These are phyloP conservation scores for Cheilosia grossa DNA, from an alignment of 2,888 invertebrate species.

Conservation along the genomic window DNA sequence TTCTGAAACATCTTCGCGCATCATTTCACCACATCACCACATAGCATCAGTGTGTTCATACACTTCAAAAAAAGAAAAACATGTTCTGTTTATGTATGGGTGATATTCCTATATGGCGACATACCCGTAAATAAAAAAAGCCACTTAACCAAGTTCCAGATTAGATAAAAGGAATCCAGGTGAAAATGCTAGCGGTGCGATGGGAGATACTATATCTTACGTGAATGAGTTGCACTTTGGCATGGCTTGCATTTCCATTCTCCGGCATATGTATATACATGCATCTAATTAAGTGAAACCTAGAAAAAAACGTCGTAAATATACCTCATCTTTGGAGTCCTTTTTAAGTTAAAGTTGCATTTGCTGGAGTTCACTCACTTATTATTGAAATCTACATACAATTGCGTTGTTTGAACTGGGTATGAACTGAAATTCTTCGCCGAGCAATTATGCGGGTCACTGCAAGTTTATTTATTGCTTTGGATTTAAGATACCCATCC, in stretches of 20 bases:
- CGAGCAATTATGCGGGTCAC: slow-evolving; percentile 2
- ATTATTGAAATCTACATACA: slow-evolving; percentile 27
- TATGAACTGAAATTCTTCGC: slow-evolving; percentile 3
- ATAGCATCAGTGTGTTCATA: slow-evolving; percentile 30
- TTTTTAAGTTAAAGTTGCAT: slow-evolving; percentile 50
- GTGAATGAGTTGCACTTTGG: slow-evolving; percentile 46
- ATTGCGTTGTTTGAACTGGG: slow-evolving; percentile 14
- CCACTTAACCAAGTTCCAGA: slow-evolving; percentile 70
- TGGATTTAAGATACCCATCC: neutral
- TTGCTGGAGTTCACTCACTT: slow-evolving; percentile 57
- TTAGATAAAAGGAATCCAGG: slow-evolving; percentile 66
- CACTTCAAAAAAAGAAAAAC: slow-evolving; percentile 42
- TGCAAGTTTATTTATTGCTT: slow-evolving; percentile 14
- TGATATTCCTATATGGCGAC: slow-evolving; percentile 41
- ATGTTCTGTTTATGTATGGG: slow-evolving; percentile 23
- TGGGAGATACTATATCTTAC: slow-evolving; percentile 28
- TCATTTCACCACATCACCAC: slow-evolving; percentile 39
- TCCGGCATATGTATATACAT: slow-evolving; percentile 25
- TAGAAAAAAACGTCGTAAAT: slow-evolving; percentile 34
- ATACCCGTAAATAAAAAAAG: slow-evolving; percentile 41
- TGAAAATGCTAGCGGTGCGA: slow-evolving; percentile 52
- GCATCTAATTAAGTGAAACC: slow-evolving; percentile 65
- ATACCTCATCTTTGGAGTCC: slow-evolving; percentile 48
- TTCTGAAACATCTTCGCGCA: slow-evolving; percentile 34
- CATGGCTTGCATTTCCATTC: slow-evolving; percentile 38